Base-by-base conservation (phyloP, 30 jellyfish, hydroid and myxozoan genomes). In the Aurelia aurita complex sp. Pacific region DNA sequence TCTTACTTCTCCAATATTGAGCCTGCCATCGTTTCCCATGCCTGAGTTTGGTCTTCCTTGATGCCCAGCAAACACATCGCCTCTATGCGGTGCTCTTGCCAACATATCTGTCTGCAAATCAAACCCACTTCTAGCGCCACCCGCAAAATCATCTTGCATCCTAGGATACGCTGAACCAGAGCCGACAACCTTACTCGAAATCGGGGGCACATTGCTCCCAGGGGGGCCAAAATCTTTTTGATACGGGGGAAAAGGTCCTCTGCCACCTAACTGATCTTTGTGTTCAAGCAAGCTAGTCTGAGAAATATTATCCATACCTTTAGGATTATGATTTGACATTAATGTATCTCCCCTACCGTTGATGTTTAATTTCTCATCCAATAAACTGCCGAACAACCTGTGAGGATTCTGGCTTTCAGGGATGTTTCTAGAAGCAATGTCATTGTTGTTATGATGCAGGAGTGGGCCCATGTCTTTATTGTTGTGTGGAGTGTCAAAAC, bases 121-220 rank as follows among this genome's bases (percentile, higher is more conserved):
- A 32, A 60, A 35, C 42, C 54, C 17, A 42, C 23, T 62, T 38
- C 68, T 77, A 36, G 38, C 19, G 42, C 67, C 77, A 9, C 52
- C 54, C 67, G 64, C 87, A 23, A 59, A 11, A 18, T 77, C 87
- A 32, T 51, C 68, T 16, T 15, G 87, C 11, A 35, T 29, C 33
- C 74, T 62, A 13, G 87, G 7, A 60, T 59, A 77, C 67, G 65
- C 67, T 51, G 87, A 60, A 7, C 77, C 77, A 13, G 85, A 76
- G 29, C 74, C 74, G 2, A 62, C 74, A 17, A 32, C 65, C 17
- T 51, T 42, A 32, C 33, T 60, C 10, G 87, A 10, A 34, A 64
- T 61, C 29, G 2, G 50, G 36, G 74, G 51, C 4, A 75, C 60
- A 16, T 54, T 53, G 12, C 59, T 46, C 11, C 62, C 46, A 2